phyloP scores from a whole-genome alignment of 2,888 invertebrate species.

The Drosophila borborema region DNA sequence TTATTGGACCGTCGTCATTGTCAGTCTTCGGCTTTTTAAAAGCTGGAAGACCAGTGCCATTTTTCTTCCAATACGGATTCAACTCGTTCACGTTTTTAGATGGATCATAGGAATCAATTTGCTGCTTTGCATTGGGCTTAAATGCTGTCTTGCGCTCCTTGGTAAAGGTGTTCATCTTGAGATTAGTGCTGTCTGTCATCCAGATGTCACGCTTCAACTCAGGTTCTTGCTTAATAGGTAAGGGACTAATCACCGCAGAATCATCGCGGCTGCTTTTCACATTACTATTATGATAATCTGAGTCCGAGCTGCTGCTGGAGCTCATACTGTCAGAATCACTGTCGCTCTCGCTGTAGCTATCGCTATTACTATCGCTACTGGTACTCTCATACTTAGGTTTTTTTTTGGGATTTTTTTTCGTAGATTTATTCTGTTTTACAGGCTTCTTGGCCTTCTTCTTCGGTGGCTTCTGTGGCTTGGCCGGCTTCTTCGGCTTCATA shows the following conservation, averaged over 20 bases:
- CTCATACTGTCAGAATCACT: background rate
- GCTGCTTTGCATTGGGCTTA: conserved; percentile 86
- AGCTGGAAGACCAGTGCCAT: conserved; percentile 92
- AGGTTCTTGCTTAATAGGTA: conserved; percentile 24
- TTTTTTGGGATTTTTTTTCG: background rate
- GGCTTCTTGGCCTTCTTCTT: background rate
- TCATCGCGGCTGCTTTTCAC: background rate
- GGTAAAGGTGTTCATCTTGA: conserved; percentile 84
- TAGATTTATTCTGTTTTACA: background rate
- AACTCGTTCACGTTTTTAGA: conserved; percentile 91
- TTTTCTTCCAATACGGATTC: conserved; percentile 97
- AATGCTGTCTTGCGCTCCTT: conserved; percentile 85
- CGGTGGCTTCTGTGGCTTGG: background rate
- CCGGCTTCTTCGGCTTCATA: background rate
- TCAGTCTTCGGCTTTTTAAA: conserved; percentile 85
- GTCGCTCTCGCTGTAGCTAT: background rate
- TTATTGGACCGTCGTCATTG: conserved; percentile 67
- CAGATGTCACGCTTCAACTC: conserved; percentile 89
- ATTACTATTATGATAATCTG: background rate
- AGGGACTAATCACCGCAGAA: background rate
- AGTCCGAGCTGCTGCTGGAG: background rate
- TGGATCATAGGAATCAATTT: conserved; percentile 89
- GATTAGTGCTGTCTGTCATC: conserved; percentile 88
- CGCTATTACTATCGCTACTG: no score
- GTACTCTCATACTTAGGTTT: background rate